phyloP scores from a whole-genome alignment of 1,140 invertebrate genomes.

The Leguminivora glycinivorella region DNA sequence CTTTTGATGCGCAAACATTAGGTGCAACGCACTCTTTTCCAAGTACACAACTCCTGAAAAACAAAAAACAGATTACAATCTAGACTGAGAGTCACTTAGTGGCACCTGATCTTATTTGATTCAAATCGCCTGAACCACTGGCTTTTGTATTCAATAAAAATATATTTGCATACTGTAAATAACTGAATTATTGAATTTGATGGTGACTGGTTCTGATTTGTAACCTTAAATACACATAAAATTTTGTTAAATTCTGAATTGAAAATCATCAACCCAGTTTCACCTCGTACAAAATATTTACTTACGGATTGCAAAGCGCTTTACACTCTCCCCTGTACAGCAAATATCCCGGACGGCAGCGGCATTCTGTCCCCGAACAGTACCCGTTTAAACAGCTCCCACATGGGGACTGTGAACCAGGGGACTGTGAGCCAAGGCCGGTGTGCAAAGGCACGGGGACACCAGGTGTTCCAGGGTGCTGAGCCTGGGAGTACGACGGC shows the following conservation, averaged over 20 bases:
- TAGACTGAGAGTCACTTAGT: neutral
- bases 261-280: too few species aligned
- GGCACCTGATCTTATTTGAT: too few species aligned
- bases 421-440: neutral
- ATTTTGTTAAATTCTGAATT: too few species aligned
- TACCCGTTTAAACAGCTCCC: conserved; percentile 72
- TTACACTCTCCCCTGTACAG: conserved; percentile 72
- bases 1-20: conserved; percentile 72
- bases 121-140: too few species aligned
- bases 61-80: conserved; percentile 10
- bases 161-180: too few species aligned
- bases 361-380: conserved; percentile 79
- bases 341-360: conserved; percentile 70
- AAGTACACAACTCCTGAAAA: conserved; percentile 68
- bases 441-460: neutral
- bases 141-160: too few species aligned
- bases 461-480: neutral
- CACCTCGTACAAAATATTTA: neutral
- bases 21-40: conserved; percentile 79
- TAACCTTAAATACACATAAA: too few species aligned
- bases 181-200: too few species aligned
- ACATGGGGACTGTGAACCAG: conserved; percentile 34
- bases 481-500: neutral
- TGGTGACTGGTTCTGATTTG: too few species aligned
- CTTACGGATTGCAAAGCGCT: conserved; percentile 75